Percentiles rank a stretch among this genome's conserved stretches.
Evolutionary conservation across 2,888 invertebrate genomes (phyloP).

Genomic region (Andrena haemorrhoa): DNA sequence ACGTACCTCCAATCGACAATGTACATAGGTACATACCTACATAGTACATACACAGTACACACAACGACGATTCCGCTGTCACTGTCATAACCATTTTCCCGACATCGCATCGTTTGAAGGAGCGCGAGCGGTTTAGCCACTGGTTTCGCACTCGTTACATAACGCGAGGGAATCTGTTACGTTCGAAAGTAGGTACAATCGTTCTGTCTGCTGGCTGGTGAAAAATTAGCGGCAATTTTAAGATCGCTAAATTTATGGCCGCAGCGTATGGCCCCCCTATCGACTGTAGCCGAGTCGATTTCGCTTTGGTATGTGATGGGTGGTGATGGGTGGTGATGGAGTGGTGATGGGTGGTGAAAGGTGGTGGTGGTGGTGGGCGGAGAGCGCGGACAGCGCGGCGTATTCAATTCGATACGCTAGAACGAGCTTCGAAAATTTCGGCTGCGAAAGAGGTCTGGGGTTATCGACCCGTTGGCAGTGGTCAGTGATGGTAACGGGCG

Average conservation of each 20-base stretch:
- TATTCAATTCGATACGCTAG: slow-evolving; percentile 28
- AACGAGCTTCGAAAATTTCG: slow-evolving; percentile 67
- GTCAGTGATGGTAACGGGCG: slow-evolving; percentile 84
- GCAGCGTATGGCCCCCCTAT: not conserved
- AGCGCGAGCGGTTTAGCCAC: slow-evolving; percentile 9
- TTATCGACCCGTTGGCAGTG: slow-evolving; percentile 83
- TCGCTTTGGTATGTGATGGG: slow-evolving; percentile 3
- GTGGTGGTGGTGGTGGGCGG: not conserved
- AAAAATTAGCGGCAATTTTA: not conserved
- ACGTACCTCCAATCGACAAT: slow-evolving; percentile 52
- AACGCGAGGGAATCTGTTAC: slow-evolving; percentile 36
- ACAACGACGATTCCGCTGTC: no score
- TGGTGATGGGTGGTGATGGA: not conserved
- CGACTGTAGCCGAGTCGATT: not conserved
- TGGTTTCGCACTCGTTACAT: slow-evolving; percentile 24
- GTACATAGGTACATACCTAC: no score
- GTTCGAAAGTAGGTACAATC: slow-evolving; percentile 37
- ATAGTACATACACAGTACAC: no score
- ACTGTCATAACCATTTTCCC: no score
- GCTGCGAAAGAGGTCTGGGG: slow-evolving; percentile 72
- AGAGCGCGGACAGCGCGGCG: not conserved
- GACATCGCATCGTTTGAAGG: slow-evolving; percentile 7
- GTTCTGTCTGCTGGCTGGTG: slow-evolving; percentile 1
- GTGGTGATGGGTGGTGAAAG: slow-evolving; percentile 5
- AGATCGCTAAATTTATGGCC: not conserved